Evolutionary conservation across 2,113 vertebrate genomes (phyloP), one percentile per base, ranked within the genome.

Genomic region (Globicephala melas): DNA sequence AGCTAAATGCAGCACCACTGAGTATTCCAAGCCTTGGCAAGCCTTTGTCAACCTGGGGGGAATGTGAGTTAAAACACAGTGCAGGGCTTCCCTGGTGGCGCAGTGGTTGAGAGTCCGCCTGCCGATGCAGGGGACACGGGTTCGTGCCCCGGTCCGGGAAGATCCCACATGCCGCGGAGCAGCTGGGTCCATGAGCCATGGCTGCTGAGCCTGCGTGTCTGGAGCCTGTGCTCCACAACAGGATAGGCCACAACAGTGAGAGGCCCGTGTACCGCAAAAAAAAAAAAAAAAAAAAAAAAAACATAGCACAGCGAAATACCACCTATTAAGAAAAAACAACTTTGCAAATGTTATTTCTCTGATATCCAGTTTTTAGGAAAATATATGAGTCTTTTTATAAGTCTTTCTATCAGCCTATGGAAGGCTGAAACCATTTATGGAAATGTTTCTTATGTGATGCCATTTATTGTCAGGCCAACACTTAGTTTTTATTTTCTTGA

Each of bases 371-470:
- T 74, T 70, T 85, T 73, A 82, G 53, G 70, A 92, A 95, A 63
- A 4, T 58, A 14, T 38, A 10, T 44, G 20, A 25, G 77, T 82
- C 25, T 36, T 76, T 63, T 85, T 36, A 20, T 71, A 60, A 65
- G 18, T 20, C 55, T 21, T 55, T 55, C 53, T 55, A 55, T 55
- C 17, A 55, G 18, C 6, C 55, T 82, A 5, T 33, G 31, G 12
- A 91, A 84, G 81, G 21, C 58, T 85, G 53, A 85, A 96, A 28
- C 17, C 65, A 62, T 67, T 65, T 91, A 71, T 47, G n/a, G 70
- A 82, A 83, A 33, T 88, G 18, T n/a, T n/a, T 83, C 50, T 76
- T 84, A 38, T 58, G 23, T 58, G 81, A 60, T 76, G 13, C 26
- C 44, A n/a, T 65, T 91, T 95, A 55, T 58, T 87, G 15, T 91